Evolutionary conservation across 1,140 invertebrate genomes (phyloP).

Genomic region (Pogonus chalceus): DNA sequence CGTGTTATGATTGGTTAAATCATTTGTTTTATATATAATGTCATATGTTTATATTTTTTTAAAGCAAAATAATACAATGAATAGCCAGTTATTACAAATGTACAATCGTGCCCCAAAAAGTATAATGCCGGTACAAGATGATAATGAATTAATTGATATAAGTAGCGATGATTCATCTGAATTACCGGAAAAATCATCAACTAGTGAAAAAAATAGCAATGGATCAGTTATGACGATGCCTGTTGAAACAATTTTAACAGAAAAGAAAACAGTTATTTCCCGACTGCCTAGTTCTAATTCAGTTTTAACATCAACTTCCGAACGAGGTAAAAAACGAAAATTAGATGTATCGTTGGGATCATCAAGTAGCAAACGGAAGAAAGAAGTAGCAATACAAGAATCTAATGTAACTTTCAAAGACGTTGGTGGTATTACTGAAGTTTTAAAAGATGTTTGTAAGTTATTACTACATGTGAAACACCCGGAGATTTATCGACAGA

Average conservation of each 20-base stretch:
- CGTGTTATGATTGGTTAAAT: conserved; percentile 1
- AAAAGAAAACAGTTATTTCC: no score
- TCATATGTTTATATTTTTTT: conserved; percentile 8
- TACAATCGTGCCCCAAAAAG: conserved; percentile 19
- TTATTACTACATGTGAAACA: conserved; percentile 74
- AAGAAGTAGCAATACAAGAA: not conserved
- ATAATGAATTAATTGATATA: conserved; percentile 33
- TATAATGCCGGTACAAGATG: conserved; percentile 16
- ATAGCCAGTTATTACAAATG: conserved; percentile 25
- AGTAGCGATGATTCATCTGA: conserved; percentile 31
- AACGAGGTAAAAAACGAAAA: conserved; percentile 11
- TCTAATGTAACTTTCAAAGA: conserved; percentile 54
- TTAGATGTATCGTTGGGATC: not conserved
- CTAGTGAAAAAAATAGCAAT: no score
- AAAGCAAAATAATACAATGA: conserved; percentile 20
- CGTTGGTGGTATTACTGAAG: conserved; percentile 62
- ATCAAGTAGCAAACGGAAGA: not conserved
- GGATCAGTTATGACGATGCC: no score
- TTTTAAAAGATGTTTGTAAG: conserved; percentile 67
- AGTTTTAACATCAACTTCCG: not conserved
- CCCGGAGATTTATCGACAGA: conserved; percentile 66
- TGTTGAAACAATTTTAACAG: no score
- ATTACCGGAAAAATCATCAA: not conserved
- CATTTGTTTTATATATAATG: conserved; percentile 9
- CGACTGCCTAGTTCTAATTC: no score